Base-by-base conservation (phyloP, 2,797 vertebrate species). In the Okamejei kenojei region DNA sequence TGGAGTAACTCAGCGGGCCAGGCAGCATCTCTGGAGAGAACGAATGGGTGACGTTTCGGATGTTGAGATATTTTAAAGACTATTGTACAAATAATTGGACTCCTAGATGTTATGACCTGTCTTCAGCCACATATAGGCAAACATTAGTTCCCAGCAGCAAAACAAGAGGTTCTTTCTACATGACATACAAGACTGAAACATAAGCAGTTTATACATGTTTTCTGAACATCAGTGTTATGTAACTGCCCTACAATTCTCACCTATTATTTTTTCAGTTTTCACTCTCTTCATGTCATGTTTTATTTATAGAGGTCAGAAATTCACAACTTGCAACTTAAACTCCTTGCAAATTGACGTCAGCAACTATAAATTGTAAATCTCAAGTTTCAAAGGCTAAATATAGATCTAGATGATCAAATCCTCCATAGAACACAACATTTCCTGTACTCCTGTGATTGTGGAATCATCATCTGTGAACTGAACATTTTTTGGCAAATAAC, bases 371-470 rank as follows among this genome's bases (percentile, higher is more conserved):
- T 68, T 88, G 61, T 7, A 68, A 68, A n/a, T 88, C 84, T 88
- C n/a, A 88, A 88, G 61, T 88, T 88, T 68, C 84, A 88, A 88
- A 88, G 63, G 21, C 84, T 88, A 88, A 88, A 88, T 88, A 88
- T 88, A 88, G 84, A 35, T 21, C 15, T 21, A 21, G n/a, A 88
- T 68, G 61, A 88, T 88, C 84, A 88, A 68, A 88, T 68, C 7
- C 17, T 84, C 81, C 54, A 19, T 32, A 68, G n/a, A 65, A 65
- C 84, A 65, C 17, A 32, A 63, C 21, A 54, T 58, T 58, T 58
- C 45, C 23, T 82, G 45, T 11, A 29, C 80, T 58, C 1, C 23
- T 82, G 84, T 58, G n/a, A 7, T 68, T 88, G 63, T 68, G 84
- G 84, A 9, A 88, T 65, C 32, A 88, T 68, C 32, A 68, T 32